Conservation (phyloP, 2,113 vertebrate genomes). For the Corythoichthys intestinalis region DNA sequence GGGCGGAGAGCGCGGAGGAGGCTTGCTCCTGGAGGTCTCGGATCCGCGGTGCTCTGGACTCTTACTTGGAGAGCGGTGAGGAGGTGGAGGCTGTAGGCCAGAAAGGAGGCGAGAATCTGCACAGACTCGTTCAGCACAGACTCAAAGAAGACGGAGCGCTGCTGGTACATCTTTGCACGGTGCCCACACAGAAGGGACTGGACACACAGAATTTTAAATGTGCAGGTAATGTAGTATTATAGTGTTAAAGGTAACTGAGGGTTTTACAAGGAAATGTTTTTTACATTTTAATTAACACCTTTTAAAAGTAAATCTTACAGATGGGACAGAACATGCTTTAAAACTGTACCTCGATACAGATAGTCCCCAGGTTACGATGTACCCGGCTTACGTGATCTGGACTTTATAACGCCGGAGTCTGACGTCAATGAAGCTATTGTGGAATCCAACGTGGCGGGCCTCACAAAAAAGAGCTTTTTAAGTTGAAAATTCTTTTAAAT, state of each 20-base stretch:
- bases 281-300: too few species aligned
- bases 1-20: constrained; percentile 77
- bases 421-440: too few species aligned
- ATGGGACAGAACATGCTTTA: too few species aligned
- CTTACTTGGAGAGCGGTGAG: constrained; percentile 80
- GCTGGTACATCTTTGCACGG: constrained; percentile 79
- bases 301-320: too few species aligned
- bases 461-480: too few species aligned
- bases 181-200: constrained; percentile 85
- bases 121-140: constrained; percentile 75
- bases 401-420: too few species aligned
- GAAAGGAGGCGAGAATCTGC: constrained; percentile 44
- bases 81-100: neutral
- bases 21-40: constrained; percentile 81
- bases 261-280: neutral
- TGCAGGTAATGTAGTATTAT: constrained; percentile 78
- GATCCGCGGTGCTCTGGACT: constrained; percentile 81
- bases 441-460: too few species aligned
- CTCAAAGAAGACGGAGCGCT: constrained; percentile 79
- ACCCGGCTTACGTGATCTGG: too few species aligned
- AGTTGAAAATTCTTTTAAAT: too few species aligned
- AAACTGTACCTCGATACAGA: too few species aligned
- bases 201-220: constrained; percentile 91
- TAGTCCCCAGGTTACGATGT: too few species aligned
- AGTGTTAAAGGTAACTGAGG: neutral